phyloP scores from a whole-genome alignment of 2,113 vertebrate species.

The Benitochromis conjunctus region DNA sequence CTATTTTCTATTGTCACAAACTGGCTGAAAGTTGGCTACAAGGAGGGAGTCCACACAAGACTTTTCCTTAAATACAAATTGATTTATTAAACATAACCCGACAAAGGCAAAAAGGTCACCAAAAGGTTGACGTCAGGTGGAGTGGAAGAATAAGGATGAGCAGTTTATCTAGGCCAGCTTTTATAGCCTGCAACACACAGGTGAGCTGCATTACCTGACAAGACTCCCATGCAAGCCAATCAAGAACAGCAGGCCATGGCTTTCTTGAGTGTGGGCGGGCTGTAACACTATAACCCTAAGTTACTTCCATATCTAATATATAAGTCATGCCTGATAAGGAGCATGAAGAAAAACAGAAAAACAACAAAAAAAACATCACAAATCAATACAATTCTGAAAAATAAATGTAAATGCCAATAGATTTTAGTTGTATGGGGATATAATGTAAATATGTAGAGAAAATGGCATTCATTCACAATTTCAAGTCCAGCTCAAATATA shows the following conservation, averaged over 20 bases:
- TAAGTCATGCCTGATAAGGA: background rate
- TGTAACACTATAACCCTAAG: background rate
- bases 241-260: background rate
- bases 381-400: background rate
- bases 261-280: background rate
- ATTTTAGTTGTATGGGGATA: background rate
- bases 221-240: background rate
- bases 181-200: background rate
- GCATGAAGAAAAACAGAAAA: background rate
- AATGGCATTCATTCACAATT: background rate
- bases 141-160: background rate
- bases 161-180: background rate
- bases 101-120: background rate
- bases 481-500: background rate
- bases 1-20: background rate
- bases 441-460: background rate
- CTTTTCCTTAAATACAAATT: fast-evolving
- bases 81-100: background rate
- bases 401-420: background rate
- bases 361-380: background rate
- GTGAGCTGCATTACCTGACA: background rate
- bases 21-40: background rate
- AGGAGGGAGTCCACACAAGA: background rate
- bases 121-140: background rate
- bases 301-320: background rate